Evolutionary conservation across 2,888 invertebrate species (phyloP), one percentile per base, ranked within the genome.

Genomic region (Polia nebulosa): DNA sequence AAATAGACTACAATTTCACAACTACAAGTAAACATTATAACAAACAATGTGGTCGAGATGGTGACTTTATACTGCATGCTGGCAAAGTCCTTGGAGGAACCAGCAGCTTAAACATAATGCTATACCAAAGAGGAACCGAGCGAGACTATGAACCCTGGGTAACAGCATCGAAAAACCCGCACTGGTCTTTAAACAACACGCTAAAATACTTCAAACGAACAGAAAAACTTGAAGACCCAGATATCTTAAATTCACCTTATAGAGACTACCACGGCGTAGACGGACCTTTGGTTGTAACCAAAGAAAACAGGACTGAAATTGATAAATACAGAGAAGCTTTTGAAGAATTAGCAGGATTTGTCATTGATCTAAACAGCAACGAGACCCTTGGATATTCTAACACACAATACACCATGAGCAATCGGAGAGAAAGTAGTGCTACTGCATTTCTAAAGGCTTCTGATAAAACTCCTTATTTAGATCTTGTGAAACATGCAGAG

Each of bases 401-500:
- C 5, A 3, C 45, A 13, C 52, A 59, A 8, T 45, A 45, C n/a
- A 57, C 36, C 3, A 6, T 53, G 25, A 60, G 44, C 2, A 9
- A 52, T 39, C 17, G 8, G 1, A 59, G 76, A 25, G 88, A 90
- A 58, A 88, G 86, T 13, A 85, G 87, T 6, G 89, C 88, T 1
- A 82, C 82, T 49, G 66, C 87, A 0, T 88, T 87, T 55, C 59
- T 91, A 13, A 82, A 78, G 17, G 76, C 76, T 20, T 72, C 82
- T 4, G 85, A 85, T 56, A 55, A 84, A 39, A 75, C 84, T 6
- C 55, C 82, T 2, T 90, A 90, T 70, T 63, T 91, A 3, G 67
- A 84, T 34, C 80, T 91, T 5, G 59, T 87, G 13, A 90, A 87
- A 75, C 66, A 87, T 13, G 84, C 88, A 15, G 36, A 85, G 4